phyloP scores from a whole-genome alignment of 2,888 invertebrate species.

The Rhogogaster chlorosoma region DNA sequence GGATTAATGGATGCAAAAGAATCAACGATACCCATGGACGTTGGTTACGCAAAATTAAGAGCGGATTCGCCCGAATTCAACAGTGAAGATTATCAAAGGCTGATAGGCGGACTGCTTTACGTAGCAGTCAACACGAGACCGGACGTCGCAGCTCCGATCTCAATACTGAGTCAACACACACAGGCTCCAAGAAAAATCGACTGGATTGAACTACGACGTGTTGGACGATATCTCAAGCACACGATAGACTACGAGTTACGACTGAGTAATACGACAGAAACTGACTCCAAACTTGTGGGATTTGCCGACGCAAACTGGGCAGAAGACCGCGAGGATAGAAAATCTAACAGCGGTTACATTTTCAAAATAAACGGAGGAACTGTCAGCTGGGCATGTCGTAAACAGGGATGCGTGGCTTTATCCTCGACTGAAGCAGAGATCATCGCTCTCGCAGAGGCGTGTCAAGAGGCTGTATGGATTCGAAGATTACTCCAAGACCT shows the following conservation, averaged over 20 bases:
- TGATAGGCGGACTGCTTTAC: conserved; percentile 61
- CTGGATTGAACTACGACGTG: conserved; percentile 47
- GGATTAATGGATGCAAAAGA: conserved; percentile 56
- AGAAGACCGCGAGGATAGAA: conserved; percentile 39
- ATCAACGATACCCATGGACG: conserved; percentile 55
- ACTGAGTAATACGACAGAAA: background rate
- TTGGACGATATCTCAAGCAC: conserved; percentile 51
- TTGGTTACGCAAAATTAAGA: conserved; percentile 50
- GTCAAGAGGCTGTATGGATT: background rate
- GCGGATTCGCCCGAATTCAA: background rate
- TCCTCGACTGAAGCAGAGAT: conserved; percentile 26
- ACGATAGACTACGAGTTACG: background rate
- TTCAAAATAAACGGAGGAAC: conserved; percentile 47
- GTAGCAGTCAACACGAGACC: conserved; percentile 60
- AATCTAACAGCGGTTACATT: conserved; percentile 52
- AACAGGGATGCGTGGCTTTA: conserved; percentile 55
- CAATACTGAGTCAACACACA: conserved; percentile 53
- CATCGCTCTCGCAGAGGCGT: background rate
- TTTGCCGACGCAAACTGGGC: conserved; percentile 46
- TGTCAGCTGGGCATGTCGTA: conserved; percentile 52
- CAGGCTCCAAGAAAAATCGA: background rate
- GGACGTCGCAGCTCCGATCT: conserved; percentile 57
- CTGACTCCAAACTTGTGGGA: background rate
- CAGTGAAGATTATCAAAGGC: conserved; percentile 54
- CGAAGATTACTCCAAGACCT: background rate